Evolutionary conservation across 2,797 vertebrate genomes (phyloP).

Genomic region (Schizopygopsis pylzovi): DNA sequence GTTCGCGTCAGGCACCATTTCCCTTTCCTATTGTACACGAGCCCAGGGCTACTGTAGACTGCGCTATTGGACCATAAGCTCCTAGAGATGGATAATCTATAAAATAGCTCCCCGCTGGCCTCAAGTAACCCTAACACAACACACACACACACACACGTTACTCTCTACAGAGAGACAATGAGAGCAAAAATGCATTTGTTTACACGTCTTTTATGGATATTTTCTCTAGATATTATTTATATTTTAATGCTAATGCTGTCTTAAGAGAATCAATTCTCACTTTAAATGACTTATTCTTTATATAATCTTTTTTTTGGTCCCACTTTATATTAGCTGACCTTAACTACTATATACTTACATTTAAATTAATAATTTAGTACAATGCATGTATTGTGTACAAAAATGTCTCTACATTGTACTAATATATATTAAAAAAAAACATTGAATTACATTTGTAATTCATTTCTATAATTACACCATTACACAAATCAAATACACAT

Average conservation of each 20-base stretch:
- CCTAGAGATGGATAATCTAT: slow-evolving; percentile 49
- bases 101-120: slow-evolving; percentile 44
- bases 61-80: slow-evolving; percentile 34
- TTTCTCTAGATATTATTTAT: not conserved
- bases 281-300: not conserved
- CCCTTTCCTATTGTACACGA: slow-evolving; percentile 38
- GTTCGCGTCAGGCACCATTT: slow-evolving; percentile 48
- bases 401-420: no score
- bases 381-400: no score
- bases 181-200: not conserved
- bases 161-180: slow-evolving; percentile 5
- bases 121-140: slow-evolving; percentile 22
- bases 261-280: not conserved
- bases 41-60: slow-evolving; percentile 50
- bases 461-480: no score
- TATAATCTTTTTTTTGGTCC: not conserved
- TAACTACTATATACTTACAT: not conserved
- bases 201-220: not conserved
- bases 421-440: no score
- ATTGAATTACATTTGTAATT: no score
- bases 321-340: not conserved
- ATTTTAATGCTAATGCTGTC: not conserved
- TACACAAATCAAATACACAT: no score
- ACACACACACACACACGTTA: not conserved
- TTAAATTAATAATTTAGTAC: not conserved